phyloP scores from a whole-genome alignment of 2,113 vertebrate genomes.

The Pollachius pollachius region DNA sequence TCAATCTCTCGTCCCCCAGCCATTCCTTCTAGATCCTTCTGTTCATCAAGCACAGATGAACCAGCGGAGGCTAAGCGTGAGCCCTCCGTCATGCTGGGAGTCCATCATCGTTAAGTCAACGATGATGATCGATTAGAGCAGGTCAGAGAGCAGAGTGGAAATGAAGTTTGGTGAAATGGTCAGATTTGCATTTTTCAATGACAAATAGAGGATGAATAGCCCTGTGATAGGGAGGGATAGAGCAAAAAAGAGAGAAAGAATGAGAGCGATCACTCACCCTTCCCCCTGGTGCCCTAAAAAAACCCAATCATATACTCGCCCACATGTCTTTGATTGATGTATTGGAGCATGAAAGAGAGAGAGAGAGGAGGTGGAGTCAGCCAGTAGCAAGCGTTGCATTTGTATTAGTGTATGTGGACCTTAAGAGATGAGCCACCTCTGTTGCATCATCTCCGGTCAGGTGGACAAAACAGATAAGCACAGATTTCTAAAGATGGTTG shows the following conservation, averaged over 20 bases:
- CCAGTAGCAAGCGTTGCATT: constrained; percentile 21
- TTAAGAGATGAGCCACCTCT: constrained; percentile 23
- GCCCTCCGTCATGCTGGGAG: too few species aligned
- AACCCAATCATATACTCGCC: too few species aligned
- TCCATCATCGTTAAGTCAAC: too few species aligned
- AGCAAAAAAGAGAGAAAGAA: background rate
- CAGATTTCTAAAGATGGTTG: too few species aligned
- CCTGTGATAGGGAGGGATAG: constrained; percentile 20
- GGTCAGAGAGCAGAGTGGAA: constrained; percentile 56
- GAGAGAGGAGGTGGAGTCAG: constrained; percentile 27
- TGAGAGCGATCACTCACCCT: background rate
- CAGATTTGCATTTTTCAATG: constrained; percentile 45
- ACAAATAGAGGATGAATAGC: constrained; percentile 48
- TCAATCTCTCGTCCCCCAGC: too few species aligned
- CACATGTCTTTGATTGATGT: background rate
- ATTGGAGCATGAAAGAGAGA: constrained; percentile 19
- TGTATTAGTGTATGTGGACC: constrained; percentile 67
- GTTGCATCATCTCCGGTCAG: too few species aligned
- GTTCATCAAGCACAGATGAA: too few species aligned
- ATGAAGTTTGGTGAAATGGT: constrained; percentile 54
- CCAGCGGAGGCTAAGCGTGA: too few species aligned
- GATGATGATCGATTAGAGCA: constrained; percentile 14
- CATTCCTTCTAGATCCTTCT: too few species aligned
- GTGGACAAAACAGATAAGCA: too few species aligned
- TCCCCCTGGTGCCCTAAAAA: too few species aligned